Evolutionary conservation across 2,797 vertebrate species (phyloP).

Genomic region (Sebastiscus tertius): DNA sequence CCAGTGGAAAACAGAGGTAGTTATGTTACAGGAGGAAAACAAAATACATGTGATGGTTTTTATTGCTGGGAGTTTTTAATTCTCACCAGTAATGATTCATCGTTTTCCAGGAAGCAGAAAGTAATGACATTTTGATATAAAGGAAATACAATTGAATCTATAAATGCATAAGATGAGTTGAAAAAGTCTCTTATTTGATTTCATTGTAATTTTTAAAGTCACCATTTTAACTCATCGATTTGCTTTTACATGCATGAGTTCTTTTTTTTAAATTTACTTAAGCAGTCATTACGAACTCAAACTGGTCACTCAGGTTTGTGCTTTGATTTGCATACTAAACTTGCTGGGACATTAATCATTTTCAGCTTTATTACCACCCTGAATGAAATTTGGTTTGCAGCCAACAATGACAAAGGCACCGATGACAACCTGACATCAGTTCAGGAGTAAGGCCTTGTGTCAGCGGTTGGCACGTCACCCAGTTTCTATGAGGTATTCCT

Average conservation of each 20-base stretch:
- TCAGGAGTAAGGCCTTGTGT: conserved; percentile 2
- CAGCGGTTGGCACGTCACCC: not conserved
- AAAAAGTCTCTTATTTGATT: not conserved
- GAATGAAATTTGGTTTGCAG: not conserved
- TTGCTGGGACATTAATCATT: not conserved
- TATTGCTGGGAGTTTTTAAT: conserved; percentile 1
- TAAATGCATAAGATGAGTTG: not conserved
- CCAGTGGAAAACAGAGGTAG: conserved; percentile 20
- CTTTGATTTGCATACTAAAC: not conserved
- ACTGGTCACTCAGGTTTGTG: conserved; percentile 10
- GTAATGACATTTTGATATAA: not conserved
- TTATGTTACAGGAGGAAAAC: conserved; percentile 3
- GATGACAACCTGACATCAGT: not conserved
- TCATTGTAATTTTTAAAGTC: not conserved
- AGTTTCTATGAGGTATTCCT: not conserved
- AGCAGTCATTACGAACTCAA: not conserved
- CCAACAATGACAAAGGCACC: not conserved
- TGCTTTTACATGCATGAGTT: not conserved
- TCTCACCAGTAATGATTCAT: not conserved
- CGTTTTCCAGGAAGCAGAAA: not conserved
- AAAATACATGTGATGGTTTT: conserved; percentile 9
- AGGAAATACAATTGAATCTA: not conserved
- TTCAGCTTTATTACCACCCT: not conserved
- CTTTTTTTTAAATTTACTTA: not conserved
- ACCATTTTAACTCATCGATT: not conserved